Evolutionary conservation across 2,797 vertebrate species (phyloP), one percentile per base, ranked within the genome.

Genomic region (Antrozous pallidus): DNA sequence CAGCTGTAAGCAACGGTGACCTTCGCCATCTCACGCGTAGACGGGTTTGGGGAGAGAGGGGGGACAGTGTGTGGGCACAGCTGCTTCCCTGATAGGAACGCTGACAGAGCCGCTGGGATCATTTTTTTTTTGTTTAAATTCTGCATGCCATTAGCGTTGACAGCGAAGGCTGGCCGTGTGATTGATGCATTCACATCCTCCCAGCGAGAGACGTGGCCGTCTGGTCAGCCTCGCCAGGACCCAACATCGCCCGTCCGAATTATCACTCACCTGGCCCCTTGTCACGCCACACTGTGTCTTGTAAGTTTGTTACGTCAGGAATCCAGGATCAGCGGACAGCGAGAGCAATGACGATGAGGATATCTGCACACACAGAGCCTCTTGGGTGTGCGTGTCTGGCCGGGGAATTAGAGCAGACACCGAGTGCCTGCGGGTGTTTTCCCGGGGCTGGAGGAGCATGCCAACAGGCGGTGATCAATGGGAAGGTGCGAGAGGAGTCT

Each of bases 1-100:
- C 65, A 96, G 94, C 94, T 78, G 9, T 88, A 80, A 94, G 92
- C 49, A 93, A 61, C 31, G 2, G 11, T 61, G 90, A 94, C 61
- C 58, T 89, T 24, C 88, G 82, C 89, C 31, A 70, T 75, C 93
- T 54, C 26, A 4, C 73, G 7, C 18, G 54, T 6, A 70, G 88
- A 88, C 24, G 63, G 75, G n/a, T 24, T 82, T 67, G 31, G 61
- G 74, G 88, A 88, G 88, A 74, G 47, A 82, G 82, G 63, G 63
- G 11, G 93, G 5, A 78, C 88, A 5, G 36, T 14, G 0, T 17
- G 13, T 83, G 80, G 17, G 56, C 73, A 83, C 65, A 94, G 79
- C 93, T 86, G 51, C 11, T 36, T 67, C 85, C 73, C 77, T 26
- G 73, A 87, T 36, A 6, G 13, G 47, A 69, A 36, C 0, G 14